Conservation (phyloP, 2,888 invertebrate species). For the Agrotis ipsilon region DNA sequence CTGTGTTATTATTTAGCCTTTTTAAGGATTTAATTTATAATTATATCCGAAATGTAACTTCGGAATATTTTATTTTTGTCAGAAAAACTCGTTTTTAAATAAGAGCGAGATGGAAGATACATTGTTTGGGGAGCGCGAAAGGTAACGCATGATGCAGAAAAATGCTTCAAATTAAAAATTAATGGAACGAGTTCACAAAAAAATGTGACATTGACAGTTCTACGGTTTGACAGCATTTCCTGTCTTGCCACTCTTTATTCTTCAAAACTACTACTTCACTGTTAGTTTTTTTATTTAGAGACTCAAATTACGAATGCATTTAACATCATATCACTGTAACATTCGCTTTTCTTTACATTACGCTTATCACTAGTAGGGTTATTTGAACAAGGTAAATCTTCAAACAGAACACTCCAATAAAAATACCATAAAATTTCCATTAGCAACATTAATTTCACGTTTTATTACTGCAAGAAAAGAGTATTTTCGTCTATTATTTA, state of each 20-base stretch:
- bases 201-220: slow-evolving; percentile 45
- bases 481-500: too few relatives aligned
- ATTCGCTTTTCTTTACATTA: neutral
- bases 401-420: too few relatives aligned
- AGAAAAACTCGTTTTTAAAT: slow-evolving; percentile 47
- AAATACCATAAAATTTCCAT: neutral
- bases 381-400: neutral
- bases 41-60: slow-evolving; percentile 38
- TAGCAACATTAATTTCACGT: slow-evolving; percentile 24
- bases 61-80: slow-evolving; percentile 56
- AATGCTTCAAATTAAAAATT: slow-evolving; percentile 63
- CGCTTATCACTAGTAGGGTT: neutral
- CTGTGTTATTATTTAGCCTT: neutral
- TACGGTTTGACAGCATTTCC: slow-evolving; percentile 16
- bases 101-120: slow-evolving; percentile 26
- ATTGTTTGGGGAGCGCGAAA: slow-evolving; percentile 24
- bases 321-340: too few relatives aligned
- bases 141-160: slow-evolving; percentile 48
- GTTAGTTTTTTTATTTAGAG: neutral
- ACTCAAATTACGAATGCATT: neutral
- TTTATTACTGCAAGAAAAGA: slow-evolving; percentile 20
- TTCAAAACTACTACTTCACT: neutral
- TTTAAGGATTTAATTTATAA: slow-evolving; percentile 3
- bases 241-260: slow-evolving; percentile 1
- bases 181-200: slow-evolving; percentile 48